Evolutionary conservation across 2,888 invertebrate genomes (phyloP).

Genomic region (Drosophila subquinaria): DNA sequence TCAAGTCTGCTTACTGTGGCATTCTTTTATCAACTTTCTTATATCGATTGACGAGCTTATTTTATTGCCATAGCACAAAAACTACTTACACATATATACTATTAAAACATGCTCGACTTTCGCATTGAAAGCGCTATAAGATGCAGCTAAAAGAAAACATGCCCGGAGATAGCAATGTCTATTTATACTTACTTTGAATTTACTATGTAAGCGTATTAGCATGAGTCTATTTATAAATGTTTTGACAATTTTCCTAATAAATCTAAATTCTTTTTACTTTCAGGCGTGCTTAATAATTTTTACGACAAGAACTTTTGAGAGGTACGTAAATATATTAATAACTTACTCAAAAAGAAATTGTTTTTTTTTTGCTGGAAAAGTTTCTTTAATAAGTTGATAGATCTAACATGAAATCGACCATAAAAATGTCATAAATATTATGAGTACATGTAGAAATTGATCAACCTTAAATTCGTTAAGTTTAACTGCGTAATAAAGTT

Average conservation of each 20-base stretch:
- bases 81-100: neutral
- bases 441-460: neutral
- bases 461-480: neutral
- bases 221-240: conserved; percentile 6
- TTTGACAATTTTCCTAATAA: conserved; percentile 3
- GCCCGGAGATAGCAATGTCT: neutral
- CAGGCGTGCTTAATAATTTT: conserved; percentile 32
- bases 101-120: neutral
- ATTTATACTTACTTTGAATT: neutral
- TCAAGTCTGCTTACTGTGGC: conserved; percentile 68
- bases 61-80: conserved; percentile 5
- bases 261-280: conserved; percentile 28
- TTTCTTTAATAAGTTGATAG: neutral
- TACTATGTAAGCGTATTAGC: neutral
- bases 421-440: conserved; percentile 6
- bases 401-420: neutral
- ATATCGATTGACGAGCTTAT: conserved; percentile 26
- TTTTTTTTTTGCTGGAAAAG: neutral
- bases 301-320: neutral
- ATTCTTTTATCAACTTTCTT: conserved; percentile 37
- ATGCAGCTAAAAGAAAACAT: neutral
- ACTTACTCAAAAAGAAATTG: neutral
- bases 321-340: conserved; percentile 44
- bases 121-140: neutral
- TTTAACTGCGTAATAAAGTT: conserved; percentile 5